Percentiles rank a stretch among this genome's conserved stretches.
phyloP scores from a whole-genome alignment of 2,888 invertebrate species.

The Dasypolia templi region DNA sequence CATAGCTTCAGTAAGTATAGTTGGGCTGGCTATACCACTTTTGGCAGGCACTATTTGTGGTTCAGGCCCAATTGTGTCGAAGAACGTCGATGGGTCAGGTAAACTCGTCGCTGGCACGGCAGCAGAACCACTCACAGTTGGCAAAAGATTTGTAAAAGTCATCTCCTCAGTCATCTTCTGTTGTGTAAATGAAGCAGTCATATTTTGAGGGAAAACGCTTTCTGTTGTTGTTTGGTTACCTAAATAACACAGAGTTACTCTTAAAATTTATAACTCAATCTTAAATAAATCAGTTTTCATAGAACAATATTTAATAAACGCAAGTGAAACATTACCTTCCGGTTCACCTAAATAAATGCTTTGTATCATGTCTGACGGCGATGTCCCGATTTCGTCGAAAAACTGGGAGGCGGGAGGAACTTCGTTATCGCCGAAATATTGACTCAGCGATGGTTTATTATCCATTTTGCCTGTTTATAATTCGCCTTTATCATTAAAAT shows the following conservation, averaged over 20 bases:
- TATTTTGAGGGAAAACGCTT: slow-evolving; percentile 76
- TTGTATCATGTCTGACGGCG: slow-evolving; percentile 87
- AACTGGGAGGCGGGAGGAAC: slow-evolving; percentile 86
- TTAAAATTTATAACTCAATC: neutral
- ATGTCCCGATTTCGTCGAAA: slow-evolving; percentile 88
- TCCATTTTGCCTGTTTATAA: slow-evolving; percentile 79
- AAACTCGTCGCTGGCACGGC: slow-evolving; percentile 83
- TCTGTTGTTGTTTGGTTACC: slow-evolving; percentile 72
- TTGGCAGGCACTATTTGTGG: slow-evolving; percentile 77
- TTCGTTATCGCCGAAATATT: slow-evolving; percentile 89
- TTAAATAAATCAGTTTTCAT: neutral
- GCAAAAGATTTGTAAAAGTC: slow-evolving; percentile 79
- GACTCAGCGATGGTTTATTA: slow-evolving; percentile 89
- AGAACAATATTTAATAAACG: slow-evolving; percentile 33
- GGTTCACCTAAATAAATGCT: slow-evolving; percentile 86
- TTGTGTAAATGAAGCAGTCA: slow-evolving; percentile 79
- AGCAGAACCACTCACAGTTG: slow-evolving; percentile 81
- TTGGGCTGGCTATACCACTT: slow-evolving; percentile 74
- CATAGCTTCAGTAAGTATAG: slow-evolving; percentile 80
- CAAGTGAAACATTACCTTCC: slow-evolving; percentile 73
- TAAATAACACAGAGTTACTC: slow-evolving; percentile 52
- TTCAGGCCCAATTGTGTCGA: slow-evolving; percentile 87
- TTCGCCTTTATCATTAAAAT: slow-evolving; percentile 42
- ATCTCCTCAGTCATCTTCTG: slow-evolving; percentile 77
- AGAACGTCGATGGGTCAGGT: slow-evolving; percentile 88